Base-by-base conservation (phyloP, 2,888 invertebrate species). In the Vanessa cardui region DNA sequence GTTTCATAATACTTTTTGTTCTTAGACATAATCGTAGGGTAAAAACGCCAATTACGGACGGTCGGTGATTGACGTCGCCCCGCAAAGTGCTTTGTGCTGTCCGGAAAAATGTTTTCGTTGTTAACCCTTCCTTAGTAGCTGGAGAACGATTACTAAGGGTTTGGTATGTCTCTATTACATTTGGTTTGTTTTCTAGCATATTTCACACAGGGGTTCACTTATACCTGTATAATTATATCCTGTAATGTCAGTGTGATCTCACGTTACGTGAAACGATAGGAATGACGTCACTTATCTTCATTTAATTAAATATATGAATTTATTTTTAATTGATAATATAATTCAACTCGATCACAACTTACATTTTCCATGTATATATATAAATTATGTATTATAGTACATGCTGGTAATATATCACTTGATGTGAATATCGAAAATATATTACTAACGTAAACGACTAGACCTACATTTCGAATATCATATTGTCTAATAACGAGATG, bases 21-120 rank as follows among this genome's bases (percentile, higher is more conserved):
- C 54, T 54, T 12, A n/a, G 54, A 20, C 31, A 33, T 78, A 75
- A 74, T 74, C 71, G 71, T 72, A 72, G 75, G 77, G 78, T 74
- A 78, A 77, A 78, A 77, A 77, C 77, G 75, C 74, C 80, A 80
- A 80, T 80, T 78, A 77, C 74, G 64, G 59, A 64, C 72, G 74
- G 68, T 67, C 72, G 68, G 71, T 75, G 76, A 78, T 77, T 78
- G 79, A 75, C 77, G 77, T 73, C 66, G 72, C 73, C 76, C 75
- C 70, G 71, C 68, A 74, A 70, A 74, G 73, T 73, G 73, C 75
- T 77, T 74, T 74, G 70, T 70, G 68, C 64, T 71, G 70, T 74
- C 71, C 75, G 75, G 72, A 73, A 73, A 73, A 76, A 74, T 77
- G 71, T 77, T 76, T 75, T 74, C 72, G 59, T 71, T 66, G 72